Conservation (phyloP, 2,113 vertebrate genomes). For the Stercorarius parasiticus region DNA sequence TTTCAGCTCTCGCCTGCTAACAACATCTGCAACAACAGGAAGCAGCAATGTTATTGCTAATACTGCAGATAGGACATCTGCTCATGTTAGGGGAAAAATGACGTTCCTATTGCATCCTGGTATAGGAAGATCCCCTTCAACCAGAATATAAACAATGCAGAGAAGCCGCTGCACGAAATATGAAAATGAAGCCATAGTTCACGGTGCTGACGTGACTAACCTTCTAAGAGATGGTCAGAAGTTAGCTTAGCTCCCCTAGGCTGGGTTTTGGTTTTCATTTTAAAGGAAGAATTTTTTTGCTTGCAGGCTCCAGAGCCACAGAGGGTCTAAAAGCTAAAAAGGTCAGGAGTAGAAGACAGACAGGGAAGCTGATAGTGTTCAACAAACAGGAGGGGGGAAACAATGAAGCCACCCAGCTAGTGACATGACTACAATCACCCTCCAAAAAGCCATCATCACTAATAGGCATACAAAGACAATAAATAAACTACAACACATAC, state of each 20-base stretch:
- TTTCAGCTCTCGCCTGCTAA: background rate
- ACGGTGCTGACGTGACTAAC: background rate
- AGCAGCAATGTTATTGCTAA: slow-evolving; percentile 49
- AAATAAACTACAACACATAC: background rate
- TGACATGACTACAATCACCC: background rate
- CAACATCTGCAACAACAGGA: slow-evolving; percentile 60
- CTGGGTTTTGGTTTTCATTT: background rate
- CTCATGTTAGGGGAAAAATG: slow-evolving; percentile 45
- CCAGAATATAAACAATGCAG: slow-evolving; percentile 40
- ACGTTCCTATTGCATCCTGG: slow-evolving; percentile 47
- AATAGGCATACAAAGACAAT: background rate
- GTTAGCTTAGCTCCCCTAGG: background rate
- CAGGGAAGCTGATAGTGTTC: background rate
- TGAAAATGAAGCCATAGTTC: slow-evolving; percentile 14
- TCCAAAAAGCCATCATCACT: background rate
- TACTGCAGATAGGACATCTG: slow-evolving; percentile 46
- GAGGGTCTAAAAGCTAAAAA: background rate
- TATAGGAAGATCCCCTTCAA: slow-evolving; percentile 47
- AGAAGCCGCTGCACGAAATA: slow-evolving; percentile 9
- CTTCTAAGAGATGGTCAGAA: background rate
- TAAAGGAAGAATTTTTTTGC: background rate
- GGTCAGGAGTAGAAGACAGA: background rate
- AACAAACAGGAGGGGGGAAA: background rate
- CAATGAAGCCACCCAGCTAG: background rate
- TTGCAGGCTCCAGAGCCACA: background rate